Evolutionary conservation across 1,140 invertebrate species (phyloP).

Genomic region (Bradynema listronoti): DNA sequence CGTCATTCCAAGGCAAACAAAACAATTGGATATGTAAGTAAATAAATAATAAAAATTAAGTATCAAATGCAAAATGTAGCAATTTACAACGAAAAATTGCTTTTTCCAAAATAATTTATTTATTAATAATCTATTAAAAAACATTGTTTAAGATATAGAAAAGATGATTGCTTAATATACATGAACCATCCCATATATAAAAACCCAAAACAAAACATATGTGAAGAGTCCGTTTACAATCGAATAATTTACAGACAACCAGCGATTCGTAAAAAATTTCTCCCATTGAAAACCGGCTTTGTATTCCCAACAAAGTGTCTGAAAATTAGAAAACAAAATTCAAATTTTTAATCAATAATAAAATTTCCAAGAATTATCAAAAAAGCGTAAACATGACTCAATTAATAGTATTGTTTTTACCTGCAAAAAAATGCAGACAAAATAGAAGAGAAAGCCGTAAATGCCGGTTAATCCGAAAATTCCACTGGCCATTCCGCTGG

Average conservation of each 20-base stretch:
- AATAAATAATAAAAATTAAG: conserved; percentile 7
- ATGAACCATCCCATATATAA: conserved; percentile 60
- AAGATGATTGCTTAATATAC: conserved; percentile 51
- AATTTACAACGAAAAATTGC: too few species aligned
- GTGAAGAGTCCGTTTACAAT: conserved; percentile 59
- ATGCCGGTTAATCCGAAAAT: conserved; percentile 39
- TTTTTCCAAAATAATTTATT: too few species aligned
- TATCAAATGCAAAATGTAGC: too few species aligned
- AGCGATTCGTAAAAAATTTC: conserved; percentile 27
- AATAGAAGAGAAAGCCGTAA: conserved; percentile 41
- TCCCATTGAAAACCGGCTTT: conserved; percentile 40
- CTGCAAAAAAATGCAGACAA: conserved; percentile 35
- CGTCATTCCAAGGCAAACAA: too few species aligned
- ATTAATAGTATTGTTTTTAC: too few species aligned
- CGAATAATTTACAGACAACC: conserved; percentile 43
- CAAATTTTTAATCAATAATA: conserved; percentile 9
- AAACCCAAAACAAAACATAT: conserved; percentile 60
- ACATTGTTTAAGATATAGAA: not conserved
- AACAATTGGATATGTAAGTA: not conserved
- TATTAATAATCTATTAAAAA: not conserved
- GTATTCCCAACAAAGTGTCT: conserved; percentile 38
- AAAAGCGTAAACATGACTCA: too few species aligned
- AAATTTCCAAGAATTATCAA: too few species aligned
- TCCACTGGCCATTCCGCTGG: conserved; percentile 29
- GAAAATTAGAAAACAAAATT: conserved; percentile 15